These are phyloP conservation scores for Pterostichus madidus DNA, from an alignment of 2,888 invertebrate species.

Conservation along the genomic window DNA sequence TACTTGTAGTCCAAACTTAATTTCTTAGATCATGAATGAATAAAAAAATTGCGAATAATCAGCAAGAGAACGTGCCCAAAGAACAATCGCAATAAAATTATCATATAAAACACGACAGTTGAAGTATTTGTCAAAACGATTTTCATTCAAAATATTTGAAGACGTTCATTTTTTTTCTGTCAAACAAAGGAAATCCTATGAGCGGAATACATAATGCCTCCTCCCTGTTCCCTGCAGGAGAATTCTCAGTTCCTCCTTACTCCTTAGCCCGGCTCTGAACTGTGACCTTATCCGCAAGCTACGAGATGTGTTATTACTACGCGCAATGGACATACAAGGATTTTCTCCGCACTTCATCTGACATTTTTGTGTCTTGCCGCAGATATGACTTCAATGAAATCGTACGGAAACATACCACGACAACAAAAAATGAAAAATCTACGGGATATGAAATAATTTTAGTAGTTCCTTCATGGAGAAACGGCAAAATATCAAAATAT, in stretches of 20 bases:
- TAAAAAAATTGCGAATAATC: not conserved
- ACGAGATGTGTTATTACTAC: conserved; percentile 33
- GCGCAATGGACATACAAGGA: conserved; percentile 45
- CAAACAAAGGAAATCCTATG: conserved; percentile 60
- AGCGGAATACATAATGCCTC: conserved; percentile 57
- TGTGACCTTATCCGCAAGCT: conserved; percentile 37
- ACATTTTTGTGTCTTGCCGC: conserved; percentile 32
- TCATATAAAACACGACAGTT: conserved; percentile 55
- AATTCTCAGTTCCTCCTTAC: conserved; percentile 1
- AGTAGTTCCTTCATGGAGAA: too few relatives aligned
- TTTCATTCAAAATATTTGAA: conserved; percentile 58
- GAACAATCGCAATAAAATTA: conserved; percentile 38
- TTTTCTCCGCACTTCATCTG: conserved; percentile 25
- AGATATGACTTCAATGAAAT: conserved; percentile 50
- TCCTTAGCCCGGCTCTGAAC: conserved; percentile 22
- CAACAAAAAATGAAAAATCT: conserved; percentile 17
- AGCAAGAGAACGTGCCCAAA: conserved; percentile 10
- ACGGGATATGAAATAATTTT: too few relatives aligned
- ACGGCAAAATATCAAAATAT: too few relatives aligned
- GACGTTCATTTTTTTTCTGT: conserved; percentile 60
- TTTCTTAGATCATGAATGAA: not conserved
- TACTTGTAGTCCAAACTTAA: not conserved
- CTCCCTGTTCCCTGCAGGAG: not conserved
- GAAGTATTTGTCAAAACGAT: conserved; percentile 56
- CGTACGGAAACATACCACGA: not conserved